These are phyloP conservation scores for Caenorhabditis virilis DNA, from an alignment of 2,888 invertebrate genomes.

Conservation along the genomic window DNA sequence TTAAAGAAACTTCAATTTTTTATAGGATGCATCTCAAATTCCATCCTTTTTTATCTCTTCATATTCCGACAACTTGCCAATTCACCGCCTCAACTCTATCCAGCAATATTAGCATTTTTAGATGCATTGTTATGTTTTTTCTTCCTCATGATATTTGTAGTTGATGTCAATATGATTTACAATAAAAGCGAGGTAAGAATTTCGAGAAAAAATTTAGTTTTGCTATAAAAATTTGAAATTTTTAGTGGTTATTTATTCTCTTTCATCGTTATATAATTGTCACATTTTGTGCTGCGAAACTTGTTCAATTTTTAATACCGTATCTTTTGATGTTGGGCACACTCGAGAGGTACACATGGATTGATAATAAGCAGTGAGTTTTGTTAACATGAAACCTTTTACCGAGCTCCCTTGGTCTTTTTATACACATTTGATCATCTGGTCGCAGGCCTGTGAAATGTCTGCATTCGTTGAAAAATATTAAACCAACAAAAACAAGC, in stretches of 20 bases:
- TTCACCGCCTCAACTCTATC: slow-evolving; percentile 56
- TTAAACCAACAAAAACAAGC: too few relatives aligned
- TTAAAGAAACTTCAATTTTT: slow-evolving; percentile 2
- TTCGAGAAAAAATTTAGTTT: not conserved
- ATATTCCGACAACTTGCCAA: slow-evolving; percentile 40
- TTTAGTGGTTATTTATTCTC: slow-evolving; percentile 53
- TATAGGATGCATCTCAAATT: slow-evolving; percentile 44
- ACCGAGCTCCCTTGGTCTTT: too few relatives aligned
- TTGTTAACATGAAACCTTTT: not conserved
- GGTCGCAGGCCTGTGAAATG: too few relatives aligned
- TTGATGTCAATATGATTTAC: slow-evolving; percentile 56
- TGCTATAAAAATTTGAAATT: not conserved
- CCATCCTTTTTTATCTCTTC: slow-evolving; percentile 52
- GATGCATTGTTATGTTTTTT: slow-evolving; percentile 52
- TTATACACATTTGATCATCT: too few relatives aligned
- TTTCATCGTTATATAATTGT: slow-evolving; percentile 56
- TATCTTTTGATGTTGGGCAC: slow-evolving; percentile 58
- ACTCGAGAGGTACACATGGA: slow-evolving; percentile 57
- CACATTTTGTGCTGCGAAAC: slow-evolving; percentile 41
- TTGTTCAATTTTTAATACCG: slow-evolving; percentile 57
- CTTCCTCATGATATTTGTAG: slow-evolving; percentile 57
- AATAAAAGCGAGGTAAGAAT: slow-evolving; percentile 45
- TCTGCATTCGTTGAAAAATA: too few relatives aligned
- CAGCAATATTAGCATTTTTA: slow-evolving; percentile 52
- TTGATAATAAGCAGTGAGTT: slow-evolving; percentile 45